A percentile compares a stretch with the other conserved stretches of the same genome.
Evolutionary conservation across 2,113 vertebrate species (phyloP).

Genomic region (Jaculus jaculus): DNA sequence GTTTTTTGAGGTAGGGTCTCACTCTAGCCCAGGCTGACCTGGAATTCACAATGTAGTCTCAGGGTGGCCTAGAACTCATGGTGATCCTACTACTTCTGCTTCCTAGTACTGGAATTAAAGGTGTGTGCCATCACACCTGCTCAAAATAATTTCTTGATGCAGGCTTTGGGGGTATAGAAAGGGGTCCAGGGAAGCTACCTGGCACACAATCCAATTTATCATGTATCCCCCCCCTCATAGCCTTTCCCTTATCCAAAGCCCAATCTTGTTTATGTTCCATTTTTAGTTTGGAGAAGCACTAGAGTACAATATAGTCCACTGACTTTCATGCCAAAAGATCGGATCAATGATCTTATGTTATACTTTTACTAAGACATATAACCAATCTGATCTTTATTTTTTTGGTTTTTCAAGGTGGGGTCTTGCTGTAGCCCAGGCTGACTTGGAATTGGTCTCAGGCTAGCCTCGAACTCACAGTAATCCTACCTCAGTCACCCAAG

Average conservation of each 20-base stretch:
- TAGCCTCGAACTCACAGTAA: no score
- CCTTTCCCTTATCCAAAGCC: not conserved
- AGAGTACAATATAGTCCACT: not conserved
- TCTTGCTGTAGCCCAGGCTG: no score
- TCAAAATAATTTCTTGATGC: not conserved
- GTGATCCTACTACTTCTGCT: no score
- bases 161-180: not conserved
- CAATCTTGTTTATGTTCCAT: not conserved
- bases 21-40: no score
- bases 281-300: not conserved
- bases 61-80: no score
- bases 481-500: no score
- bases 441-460: no score
- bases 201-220: not conserved
- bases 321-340: slow-evolving; percentile 17
- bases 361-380: not conserved
- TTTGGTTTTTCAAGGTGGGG: no score
- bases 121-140: no score
- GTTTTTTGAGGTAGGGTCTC: no score
- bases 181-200: not conserved
- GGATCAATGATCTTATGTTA: not conserved
- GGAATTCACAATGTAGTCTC: no score
- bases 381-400: not conserved
- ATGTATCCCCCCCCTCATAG: not conserved
- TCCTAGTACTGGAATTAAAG: no score